phyloP scores from a whole-genome alignment of 2,113 vertebrate species.

The Candoia aspera region DNA sequence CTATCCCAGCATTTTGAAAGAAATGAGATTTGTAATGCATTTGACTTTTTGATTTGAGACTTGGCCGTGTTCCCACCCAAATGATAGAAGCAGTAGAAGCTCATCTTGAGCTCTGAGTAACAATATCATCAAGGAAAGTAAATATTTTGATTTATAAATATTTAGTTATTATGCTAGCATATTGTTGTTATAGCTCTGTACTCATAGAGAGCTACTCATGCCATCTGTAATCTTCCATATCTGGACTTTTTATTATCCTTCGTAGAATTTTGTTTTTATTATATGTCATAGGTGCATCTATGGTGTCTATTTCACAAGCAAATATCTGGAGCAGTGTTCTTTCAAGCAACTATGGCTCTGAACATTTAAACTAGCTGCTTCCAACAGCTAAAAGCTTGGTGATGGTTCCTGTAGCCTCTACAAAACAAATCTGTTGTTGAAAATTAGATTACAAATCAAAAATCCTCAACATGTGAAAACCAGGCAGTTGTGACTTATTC shows the following conservation, averaged over 20 bases:
- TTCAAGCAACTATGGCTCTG: neutral
- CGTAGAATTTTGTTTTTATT: conserved; percentile 1
- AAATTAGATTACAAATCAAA: neutral
- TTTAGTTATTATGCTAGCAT: neutral
- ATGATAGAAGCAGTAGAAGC: neutral
- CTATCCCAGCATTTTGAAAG: neutral
- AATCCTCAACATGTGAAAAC: neutral
- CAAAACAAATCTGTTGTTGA: neutral
- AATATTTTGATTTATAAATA: conserved; percentile 30
- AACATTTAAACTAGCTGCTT: conserved; percentile 2
- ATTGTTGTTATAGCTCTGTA: conserved; percentile 5
- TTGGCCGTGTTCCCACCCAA: conserved; percentile 3
- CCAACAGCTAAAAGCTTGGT: neutral
- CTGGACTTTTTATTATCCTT: conserved; percentile 14
- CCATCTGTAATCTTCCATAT: conserved; percentile 17
- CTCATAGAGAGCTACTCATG: neutral
- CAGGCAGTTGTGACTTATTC: neutral
- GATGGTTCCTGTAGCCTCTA: neutral
- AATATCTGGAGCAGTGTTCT: neutral
- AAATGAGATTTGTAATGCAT: conserved; percentile 11
- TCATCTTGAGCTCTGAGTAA: neutral
- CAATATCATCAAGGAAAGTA: conserved; percentile 7
- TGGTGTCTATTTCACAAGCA: conserved; percentile 4
- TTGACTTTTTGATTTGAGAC: conserved; percentile 22
- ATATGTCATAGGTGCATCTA: neutral